Evolutionary conservation across 2,888 invertebrate genomes (phyloP), one percentile per base, ranked within the genome.

Genomic region (Tenthredo livida): DNA sequence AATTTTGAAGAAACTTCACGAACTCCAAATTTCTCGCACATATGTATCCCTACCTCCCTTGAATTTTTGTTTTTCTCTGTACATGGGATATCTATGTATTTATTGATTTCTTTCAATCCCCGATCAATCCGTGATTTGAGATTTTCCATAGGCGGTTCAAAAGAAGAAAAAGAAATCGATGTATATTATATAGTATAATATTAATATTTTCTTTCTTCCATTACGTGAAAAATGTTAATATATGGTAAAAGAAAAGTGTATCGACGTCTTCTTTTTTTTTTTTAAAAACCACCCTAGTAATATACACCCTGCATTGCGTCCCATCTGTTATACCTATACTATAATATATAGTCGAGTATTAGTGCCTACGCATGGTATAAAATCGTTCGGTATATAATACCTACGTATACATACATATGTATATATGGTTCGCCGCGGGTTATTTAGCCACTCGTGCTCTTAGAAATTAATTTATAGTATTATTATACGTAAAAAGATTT

Each of bases 41-140:
- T n/a, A 72, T 3, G 17, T 15, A 33, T 12, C 43, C 12, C 6
- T 12, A 12, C 43, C 43, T 9, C 43, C 1, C 0, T 40, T 0
- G 12, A 15, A 12, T 47, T 47, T 47, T 47, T 12, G 2, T 47
- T 47, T 10, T 43, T 10, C 2, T 9, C 3, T 21, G 25, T 70
- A 33, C 17, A 50, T 54, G 50, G 12, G 21, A 47, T 21, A n/a
- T 17, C 6, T 29, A 0, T 54, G 54, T 9, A 37, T 50, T 12
- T 33, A 54, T 77, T 50, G 58, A 77, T 77, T 58, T 77, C 58
- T 58, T 58, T 77, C n/a, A n/a, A n/a, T n/a, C n/a, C n/a, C n/a
- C n/a, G n/a, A n/a, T 77, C 21, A 25, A 50, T 54, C 43, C 33
- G 10, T 10, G 77, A 54, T 77, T 33, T 33, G 25, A 33, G 9